Percentiles rank a stretch among this genome's conserved stretches.
phyloP scores from a whole-genome alignment of 1,140 invertebrate species.

The Ips typographus region DNA sequence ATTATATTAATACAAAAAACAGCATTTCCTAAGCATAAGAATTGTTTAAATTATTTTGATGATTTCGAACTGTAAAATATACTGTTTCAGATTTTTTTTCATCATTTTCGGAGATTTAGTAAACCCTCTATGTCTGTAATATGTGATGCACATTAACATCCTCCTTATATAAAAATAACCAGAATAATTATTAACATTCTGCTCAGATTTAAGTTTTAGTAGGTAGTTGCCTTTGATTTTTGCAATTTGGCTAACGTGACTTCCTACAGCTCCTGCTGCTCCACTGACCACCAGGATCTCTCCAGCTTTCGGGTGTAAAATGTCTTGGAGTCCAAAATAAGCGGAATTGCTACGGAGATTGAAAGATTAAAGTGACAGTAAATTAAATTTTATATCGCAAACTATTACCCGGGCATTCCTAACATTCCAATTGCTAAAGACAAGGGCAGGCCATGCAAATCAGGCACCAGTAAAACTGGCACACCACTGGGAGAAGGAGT shows the following conservation, averaged over 20 bases:
- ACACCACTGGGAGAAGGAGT: not conserved
- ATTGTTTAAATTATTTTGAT: too few species aligned
- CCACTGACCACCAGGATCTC: slow-evolving; percentile 70
- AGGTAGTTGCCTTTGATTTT: slow-evolving; percentile 57
- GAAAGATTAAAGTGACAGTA: not conserved
- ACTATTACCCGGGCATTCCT: slow-evolving; percentile 42
- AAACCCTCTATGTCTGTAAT: too few species aligned
- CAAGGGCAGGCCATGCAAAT: slow-evolving; percentile 53
- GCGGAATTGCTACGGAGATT: slow-evolving; percentile 55
- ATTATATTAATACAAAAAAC: too few species aligned
- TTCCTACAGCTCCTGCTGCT: slow-evolving; percentile 72
- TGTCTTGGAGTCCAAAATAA: slow-evolving; percentile 70
- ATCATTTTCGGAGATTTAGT: too few species aligned
- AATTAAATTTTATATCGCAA: not conserved
- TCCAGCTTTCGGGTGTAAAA: slow-evolving; percentile 66
- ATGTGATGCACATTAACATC: too few species aligned
- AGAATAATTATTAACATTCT: too few species aligned
- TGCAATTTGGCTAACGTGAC: slow-evolving; percentile 71
- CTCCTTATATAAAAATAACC: too few species aligned
- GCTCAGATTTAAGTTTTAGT: too few species aligned
- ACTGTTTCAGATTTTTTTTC: too few species aligned
- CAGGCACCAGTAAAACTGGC: slow-evolving; percentile 49
- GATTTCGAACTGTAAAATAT: too few species aligned
- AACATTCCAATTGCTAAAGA: slow-evolving; percentile 50
- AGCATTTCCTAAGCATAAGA: too few species aligned